Conservation (phyloP, 2,797 vertebrate species). For the Tarsius wallacei region DNA sequence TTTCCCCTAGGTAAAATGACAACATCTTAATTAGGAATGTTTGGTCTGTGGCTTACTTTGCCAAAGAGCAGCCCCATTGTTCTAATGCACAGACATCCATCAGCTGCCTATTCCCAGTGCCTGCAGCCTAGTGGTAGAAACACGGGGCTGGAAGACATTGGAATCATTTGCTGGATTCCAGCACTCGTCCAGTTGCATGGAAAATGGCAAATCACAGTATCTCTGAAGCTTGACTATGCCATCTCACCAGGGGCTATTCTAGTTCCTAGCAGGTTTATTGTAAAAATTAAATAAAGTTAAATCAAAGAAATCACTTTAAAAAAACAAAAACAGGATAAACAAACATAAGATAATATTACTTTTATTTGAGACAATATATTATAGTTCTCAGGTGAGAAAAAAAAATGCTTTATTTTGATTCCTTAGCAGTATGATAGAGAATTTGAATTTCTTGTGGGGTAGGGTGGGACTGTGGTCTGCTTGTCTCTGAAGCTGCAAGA, state of each 20-base stretch:
- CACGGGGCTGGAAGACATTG: neutral
- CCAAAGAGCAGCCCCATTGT: constrained; percentile 64
- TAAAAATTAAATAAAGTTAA: constrained; percentile 44
- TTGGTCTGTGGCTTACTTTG: constrained; percentile 73
- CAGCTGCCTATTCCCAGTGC: neutral
- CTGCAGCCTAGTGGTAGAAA: neutral
- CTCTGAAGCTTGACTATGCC: neutral
- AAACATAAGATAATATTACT: neutral
- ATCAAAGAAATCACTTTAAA: neutral
- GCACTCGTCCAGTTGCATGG: neutral
- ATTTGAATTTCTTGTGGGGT: neutral
- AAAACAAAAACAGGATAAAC: neutral
- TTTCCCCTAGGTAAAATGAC: constrained; percentile 81
- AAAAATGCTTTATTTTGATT: neutral
- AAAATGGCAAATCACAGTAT: constrained; percentile 13
- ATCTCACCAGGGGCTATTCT: constrained; percentile 5
- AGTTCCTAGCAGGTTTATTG: neutral
- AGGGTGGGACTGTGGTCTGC: neutral
- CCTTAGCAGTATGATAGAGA: neutral
- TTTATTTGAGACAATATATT: neutral
- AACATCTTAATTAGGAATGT: constrained; percentile 85
- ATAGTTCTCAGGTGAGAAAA: neutral
- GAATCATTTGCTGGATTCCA: constrained; percentile 15
- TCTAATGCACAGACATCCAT: constrained; percentile 74
- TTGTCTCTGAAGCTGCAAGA: neutral